A percentile compares a stretch with the other conserved stretches of the same genome.
Conservation (phyloP, 2,113 vertebrate species). For the Laterallus jamaicensis region DNA sequence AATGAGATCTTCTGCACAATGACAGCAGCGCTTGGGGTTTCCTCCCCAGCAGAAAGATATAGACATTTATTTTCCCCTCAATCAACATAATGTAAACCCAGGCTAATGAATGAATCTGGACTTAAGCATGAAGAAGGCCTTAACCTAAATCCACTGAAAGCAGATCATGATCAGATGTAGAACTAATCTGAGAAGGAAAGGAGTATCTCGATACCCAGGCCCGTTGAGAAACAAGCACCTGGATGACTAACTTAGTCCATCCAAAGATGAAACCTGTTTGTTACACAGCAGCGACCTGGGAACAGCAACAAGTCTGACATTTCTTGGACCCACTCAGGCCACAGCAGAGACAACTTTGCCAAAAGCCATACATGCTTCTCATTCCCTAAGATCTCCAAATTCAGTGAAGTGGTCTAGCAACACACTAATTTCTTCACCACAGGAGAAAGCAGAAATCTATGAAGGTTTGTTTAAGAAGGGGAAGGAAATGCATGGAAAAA, state of each 20-base stretch:
- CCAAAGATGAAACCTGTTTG: not conserved
- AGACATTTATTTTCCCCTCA: not conserved
- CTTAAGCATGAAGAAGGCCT: not conserved
- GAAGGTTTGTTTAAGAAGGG: not conserved
- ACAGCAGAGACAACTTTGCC: not conserved
- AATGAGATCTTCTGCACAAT: not conserved
- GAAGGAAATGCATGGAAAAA: not conserved
- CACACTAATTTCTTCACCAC: not conserved
- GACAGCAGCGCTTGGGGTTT: not conserved
- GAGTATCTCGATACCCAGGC: not conserved
- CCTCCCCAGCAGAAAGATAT: not conserved
- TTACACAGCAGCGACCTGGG: not conserved
- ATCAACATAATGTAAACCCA: not conserved
- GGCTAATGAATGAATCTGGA: not conserved
- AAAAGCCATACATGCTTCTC: not conserved
- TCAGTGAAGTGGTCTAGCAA: not conserved
- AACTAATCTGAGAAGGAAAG: not conserved
- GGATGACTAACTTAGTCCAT: rapidly evolving
- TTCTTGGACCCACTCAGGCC: not conserved
- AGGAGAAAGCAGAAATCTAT: not conserved
- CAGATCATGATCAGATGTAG: not conserved
- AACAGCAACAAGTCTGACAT: not conserved
- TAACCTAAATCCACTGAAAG: not conserved
- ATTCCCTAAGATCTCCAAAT: not conserved
- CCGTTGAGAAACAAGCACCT: not conserved